Percentiles rank a stretch among this genome's conserved stretches.
These are phyloP conservation scores for Tetramorium alpestre DNA, from an alignment of 1,140 invertebrate species.

Conservation along the genomic window DNA sequence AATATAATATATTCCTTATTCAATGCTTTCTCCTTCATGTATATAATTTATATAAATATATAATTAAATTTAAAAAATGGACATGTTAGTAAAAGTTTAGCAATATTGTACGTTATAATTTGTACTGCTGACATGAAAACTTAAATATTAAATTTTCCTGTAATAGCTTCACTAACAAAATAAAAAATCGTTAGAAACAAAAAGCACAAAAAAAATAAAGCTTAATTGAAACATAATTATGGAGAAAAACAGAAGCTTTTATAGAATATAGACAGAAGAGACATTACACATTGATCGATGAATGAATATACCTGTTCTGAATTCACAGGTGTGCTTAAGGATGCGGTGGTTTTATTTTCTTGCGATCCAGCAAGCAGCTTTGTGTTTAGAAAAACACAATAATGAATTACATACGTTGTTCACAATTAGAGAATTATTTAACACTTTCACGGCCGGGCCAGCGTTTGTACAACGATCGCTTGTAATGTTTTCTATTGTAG, in stretches of 20 bases:
- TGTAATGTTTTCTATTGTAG: background rate
- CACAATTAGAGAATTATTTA: slow-evolving; percentile 47
- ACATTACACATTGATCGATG: slow-evolving; percentile 69
- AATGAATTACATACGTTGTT: slow-evolving; percentile 67
- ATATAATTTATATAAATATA: background rate
- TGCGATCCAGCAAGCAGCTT: slow-evolving; percentile 84
- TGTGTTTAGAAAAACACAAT: slow-evolving; percentile 79
- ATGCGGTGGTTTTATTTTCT: slow-evolving; percentile 84
- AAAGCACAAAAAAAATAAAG: slow-evolving; percentile 36
- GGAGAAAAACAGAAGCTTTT: slow-evolving; percentile 38
- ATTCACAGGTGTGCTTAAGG: slow-evolving; percentile 85
- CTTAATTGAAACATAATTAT: slow-evolving; percentile 42
- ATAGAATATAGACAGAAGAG: slow-evolving; percentile 33
- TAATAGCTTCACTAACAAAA: slow-evolving; percentile 5
- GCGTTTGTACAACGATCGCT: slow-evolving; percentile 3
- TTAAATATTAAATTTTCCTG: background rate
- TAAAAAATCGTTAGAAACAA: slow-evolving; percentile 10
- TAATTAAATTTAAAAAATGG: background rate
- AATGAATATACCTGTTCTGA: slow-evolving; percentile 84
- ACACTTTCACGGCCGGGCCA: slow-evolving; percentile 42
- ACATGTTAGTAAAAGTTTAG: background rate
- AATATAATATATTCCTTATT: background rate
- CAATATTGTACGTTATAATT: background rate
- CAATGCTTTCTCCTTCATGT: background rate
- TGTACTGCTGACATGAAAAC: background rate